A percentile compares a stretch with the other conserved stretches of the same genome.
Evolutionary conservation across 2,113 vertebrate species (phyloP).

Genomic region (Centropristis striata): DNA sequence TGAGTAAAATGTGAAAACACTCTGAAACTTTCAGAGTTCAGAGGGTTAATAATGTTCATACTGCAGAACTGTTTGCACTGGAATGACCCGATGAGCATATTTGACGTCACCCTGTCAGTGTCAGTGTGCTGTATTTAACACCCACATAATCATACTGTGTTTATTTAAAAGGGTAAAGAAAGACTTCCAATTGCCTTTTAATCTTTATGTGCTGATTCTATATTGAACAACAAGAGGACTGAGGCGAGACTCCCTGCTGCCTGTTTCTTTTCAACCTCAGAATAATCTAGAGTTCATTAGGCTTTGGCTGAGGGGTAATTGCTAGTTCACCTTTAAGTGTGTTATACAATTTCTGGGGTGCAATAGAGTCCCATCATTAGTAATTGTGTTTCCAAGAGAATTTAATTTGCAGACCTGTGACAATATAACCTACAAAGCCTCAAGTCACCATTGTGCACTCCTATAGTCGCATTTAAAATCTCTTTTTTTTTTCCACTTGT

Average conservation of each 20-base stretch:
- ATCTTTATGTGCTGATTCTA: background rate
- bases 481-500: background rate
- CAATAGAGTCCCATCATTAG: constrained; percentile 12
- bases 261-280: background rate
- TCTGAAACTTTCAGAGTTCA: too few species aligned
- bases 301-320: background rate
- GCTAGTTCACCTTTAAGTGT: constrained; percentile 13
- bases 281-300: background rate
- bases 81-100: too few species aligned
- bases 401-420: constrained; percentile 14
- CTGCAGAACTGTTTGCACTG: too few species aligned
- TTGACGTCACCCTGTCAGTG: background rate
- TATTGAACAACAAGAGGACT: background rate
- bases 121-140: background rate
- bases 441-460: background rate
- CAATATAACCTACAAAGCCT: constrained; percentile 5
- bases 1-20: too few species aligned
- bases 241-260: background rate
- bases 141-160: background rate
- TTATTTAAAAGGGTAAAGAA: background rate
- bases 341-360: background rate
- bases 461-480: background rate
- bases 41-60: too few species aligned
- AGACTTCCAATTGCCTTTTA: background rate
- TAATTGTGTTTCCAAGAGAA: constrained; percentile 31